Evolutionary conservation across 2,113 vertebrate species (phyloP), one percentile per base, ranked within the genome.

Genomic region (Antennarius striatus): DNA sequence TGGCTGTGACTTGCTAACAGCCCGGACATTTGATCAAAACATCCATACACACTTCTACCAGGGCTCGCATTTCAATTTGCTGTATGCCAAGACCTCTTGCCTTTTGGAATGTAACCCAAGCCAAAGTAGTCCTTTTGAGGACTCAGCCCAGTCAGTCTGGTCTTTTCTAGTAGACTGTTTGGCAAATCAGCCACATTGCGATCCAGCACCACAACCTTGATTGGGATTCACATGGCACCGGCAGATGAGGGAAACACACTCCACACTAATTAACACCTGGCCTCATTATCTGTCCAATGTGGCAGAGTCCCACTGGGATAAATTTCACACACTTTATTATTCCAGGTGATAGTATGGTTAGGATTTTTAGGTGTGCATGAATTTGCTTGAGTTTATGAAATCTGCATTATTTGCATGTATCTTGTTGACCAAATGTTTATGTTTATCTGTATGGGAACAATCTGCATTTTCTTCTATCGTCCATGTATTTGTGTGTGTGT

Each of bases 211-310:
- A 13, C 62, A 51, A 75, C 63, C 74, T 81, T 75, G 86, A 89
- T 91, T 90, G 70, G 82, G 80, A 90, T 90, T 90, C 88, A 83
- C 73, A 10, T 67, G 80, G 73, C 54, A 79, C 63, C 79, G 10
- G 73, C 59, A 71, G 73, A 85, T 49, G 66, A 79, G 84, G 63
- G 71, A 84, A 84, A 78, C 36, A 60, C 71, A 85, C 83, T 87
- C 72, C 78, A 87, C 86, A 89, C 92, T 88, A 89, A 92, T 91
- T 91, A 91, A 90, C 90, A 91, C 88, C 90, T 90, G 88, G 80
- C 78, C 84, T 91, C 87, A 91, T 92, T 91, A 91, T 91, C 84
- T 88, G 65, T 89, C 90, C 85, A 86, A 77, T 83, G 86, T 81
- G 86, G 72, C 67, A 70, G 62, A 63, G 61, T 83, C 85, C 87